Evolutionary conservation across 37 sponge, comb jelly and placozoan species (phyloP).

Genomic region (Bolinopsis microptera): DNA sequence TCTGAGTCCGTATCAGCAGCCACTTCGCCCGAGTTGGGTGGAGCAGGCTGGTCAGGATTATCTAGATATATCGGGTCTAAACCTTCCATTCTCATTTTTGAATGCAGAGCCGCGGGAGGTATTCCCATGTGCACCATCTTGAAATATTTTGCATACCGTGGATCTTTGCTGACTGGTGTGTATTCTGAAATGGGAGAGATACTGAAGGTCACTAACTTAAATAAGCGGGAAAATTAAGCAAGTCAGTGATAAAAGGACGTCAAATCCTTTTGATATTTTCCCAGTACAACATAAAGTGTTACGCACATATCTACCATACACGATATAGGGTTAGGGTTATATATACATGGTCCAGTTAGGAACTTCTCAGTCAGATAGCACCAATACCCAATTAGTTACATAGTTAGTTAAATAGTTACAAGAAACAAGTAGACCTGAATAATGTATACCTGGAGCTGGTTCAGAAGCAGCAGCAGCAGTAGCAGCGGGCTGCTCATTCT

Average conservation of each 20-base stretch:
- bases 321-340: too few relatives aligned
- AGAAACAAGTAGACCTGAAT: too few relatives aligned
- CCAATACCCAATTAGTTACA: too few relatives aligned
- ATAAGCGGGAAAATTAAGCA: background rate
- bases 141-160: slow-evolving; percentile 56
- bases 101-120: slow-evolving; percentile 47
- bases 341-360: too few relatives aligned
- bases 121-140: slow-evolving; percentile 56
- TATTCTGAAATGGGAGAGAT: background rate
- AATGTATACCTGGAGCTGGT: too few relatives aligned
- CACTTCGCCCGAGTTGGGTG: background rate
- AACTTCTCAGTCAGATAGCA: too few relatives aligned
- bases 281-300: too few relatives aligned
- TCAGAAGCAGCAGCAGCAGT: too few relatives aligned
- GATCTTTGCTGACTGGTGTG: slow-evolving; percentile 56
- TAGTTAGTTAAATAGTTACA: too few relatives aligned
- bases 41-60: slow-evolving; percentile 56
- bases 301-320: background rate
- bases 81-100: slow-evolving; percentile 49
- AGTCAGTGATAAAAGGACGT: background rate
- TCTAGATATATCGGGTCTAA: slow-evolving; percentile 50
- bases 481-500: too few relatives aligned
- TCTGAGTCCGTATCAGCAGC: background rate
- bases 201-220: background rate
- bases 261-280: background rate